Percentiles rank a stretch among this genome's conserved stretches.
These are phyloP conservation scores for Ectobius pallidus DNA, from an alignment of 2,888 invertebrate genomes.

Conservation along the genomic window DNA sequence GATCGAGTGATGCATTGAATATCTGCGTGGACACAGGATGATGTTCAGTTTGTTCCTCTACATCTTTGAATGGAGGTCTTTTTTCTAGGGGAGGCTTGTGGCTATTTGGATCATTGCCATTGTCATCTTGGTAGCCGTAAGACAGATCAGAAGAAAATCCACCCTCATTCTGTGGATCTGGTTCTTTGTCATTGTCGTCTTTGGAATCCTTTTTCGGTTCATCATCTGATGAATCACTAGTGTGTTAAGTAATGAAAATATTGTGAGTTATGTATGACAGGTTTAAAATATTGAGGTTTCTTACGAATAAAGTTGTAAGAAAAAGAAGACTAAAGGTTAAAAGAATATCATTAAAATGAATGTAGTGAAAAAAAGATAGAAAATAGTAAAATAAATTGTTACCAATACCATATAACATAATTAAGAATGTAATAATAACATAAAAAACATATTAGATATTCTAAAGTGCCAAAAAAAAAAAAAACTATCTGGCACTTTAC, in stretches of 20 bases:
- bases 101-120: background rate
- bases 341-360: background rate
- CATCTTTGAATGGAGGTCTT: background rate
- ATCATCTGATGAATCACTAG: background rate
- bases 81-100: background rate
- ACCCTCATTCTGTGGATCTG: background rate
- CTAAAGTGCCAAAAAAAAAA: too few relatives aligned
- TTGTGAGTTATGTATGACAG: background rate
- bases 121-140: constrained; percentile 20
- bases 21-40: background rate
- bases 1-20: background rate
- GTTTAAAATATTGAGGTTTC: background rate
- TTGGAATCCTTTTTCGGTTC: background rate
- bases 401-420: too few relatives aligned
- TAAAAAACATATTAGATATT: too few relatives aligned
- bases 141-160: background rate
- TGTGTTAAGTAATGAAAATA: background rate
- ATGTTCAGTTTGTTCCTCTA: background rate
- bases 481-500: too few relatives aligned
- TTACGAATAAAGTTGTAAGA: background rate
- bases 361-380: too few relatives aligned
- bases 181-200: background rate
- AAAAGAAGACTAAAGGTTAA: background rate
- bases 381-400: too few relatives aligned
- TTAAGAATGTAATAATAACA: too few relatives aligned